Evolutionary conservation across 2,113 vertebrate species (phyloP).

Genomic region (Pithys albifrons): DNA sequence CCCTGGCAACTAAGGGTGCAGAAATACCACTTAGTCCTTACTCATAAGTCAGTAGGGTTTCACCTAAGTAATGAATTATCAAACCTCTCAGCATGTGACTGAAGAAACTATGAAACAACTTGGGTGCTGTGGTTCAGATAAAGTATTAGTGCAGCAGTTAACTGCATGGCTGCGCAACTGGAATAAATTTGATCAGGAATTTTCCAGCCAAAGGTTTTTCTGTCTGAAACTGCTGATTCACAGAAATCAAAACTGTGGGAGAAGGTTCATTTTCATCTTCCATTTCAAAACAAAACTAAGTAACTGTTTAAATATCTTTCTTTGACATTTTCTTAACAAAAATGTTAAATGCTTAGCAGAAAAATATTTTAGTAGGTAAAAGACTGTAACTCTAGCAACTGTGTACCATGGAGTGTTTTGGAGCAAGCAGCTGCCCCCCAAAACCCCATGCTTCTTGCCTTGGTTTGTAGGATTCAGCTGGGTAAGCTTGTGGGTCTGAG

Average conservation of each 20-base stretch:
- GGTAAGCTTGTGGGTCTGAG: background rate
- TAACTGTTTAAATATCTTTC: background rate
- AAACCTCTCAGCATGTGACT: background rate
- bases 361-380: background rate
- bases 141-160: background rate
- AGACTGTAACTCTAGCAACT: background rate
- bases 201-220: background rate
- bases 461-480: rapidly evolving
- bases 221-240: background rate
- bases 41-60: background rate
- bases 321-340: background rate
- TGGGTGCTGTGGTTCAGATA: background rate
- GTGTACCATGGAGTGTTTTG: background rate
- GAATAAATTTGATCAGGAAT: background rate
- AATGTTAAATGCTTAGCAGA: background rate
- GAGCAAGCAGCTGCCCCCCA: background rate
- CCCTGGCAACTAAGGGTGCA: background rate
- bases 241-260: background rate
- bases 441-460: rapidly evolving
- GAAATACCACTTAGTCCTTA: constrained; percentile 4
- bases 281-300: background rate
- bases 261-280: background rate
- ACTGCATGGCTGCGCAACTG: background rate
- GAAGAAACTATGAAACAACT: background rate
- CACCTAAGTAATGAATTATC: background rate